Conservation (phyloP, 2,113 vertebrate species). For the Misgurnus anguillicaudatus region DNA sequence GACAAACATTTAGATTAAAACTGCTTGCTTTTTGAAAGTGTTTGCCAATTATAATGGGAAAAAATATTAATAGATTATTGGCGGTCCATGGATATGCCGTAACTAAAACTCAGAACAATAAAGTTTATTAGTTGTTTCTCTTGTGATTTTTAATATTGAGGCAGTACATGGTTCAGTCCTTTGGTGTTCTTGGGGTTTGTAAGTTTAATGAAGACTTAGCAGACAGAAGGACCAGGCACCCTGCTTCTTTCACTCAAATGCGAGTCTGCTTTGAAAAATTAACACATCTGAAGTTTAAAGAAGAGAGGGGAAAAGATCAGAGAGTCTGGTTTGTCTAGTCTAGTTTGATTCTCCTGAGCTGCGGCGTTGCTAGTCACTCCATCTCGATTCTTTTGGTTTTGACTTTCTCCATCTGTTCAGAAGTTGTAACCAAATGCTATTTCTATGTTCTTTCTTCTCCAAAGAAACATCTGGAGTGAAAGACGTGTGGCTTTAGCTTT, state of each 20-base stretch:
- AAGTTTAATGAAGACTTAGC: slow-evolving; percentile 31
- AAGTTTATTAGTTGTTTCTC: not conserved
- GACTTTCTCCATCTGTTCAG: slow-evolving; percentile 11
- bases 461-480: slow-evolving; percentile 19
- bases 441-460: not conserved
- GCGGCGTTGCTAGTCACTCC: not conserved
- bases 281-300: not conserved
- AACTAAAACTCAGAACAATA: not conserved
- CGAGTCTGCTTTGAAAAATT: slow-evolving; percentile 18
- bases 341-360: slow-evolving; percentile 14
- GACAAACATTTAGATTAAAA: not conserved
- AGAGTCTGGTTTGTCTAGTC: slow-evolving; percentile 30
- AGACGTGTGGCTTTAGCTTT: slow-evolving; percentile 11
- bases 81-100: not conserved
- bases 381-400: not conserved
- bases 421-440: not conserved
- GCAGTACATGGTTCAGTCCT: not conserved
- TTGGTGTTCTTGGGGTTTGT: not conserved
- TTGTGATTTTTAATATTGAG: not conserved
- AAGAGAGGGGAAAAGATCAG: slow-evolving; percentile 32
- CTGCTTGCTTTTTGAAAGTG: no score
- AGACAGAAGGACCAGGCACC: slow-evolving; percentile 24
- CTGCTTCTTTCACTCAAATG: slow-evolving; percentile 5
- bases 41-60: no score
- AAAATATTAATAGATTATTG: not conserved